phyloP scores from a whole-genome alignment of 53 echinoderm and acorn worm genomes.

The Astropecten irregularis region DNA sequence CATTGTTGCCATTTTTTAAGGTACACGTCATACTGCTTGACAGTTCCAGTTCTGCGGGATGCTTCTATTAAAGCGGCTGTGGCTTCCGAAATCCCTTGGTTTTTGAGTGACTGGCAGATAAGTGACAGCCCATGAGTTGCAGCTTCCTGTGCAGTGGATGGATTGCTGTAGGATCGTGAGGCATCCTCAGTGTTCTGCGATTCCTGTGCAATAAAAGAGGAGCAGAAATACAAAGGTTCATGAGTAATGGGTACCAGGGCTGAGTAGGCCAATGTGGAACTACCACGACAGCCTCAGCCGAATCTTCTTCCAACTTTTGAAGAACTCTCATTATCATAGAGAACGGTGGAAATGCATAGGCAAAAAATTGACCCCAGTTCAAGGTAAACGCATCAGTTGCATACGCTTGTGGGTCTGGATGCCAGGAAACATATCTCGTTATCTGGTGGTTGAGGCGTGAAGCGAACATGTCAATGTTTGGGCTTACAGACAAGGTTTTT shows the following conservation, averaged over 20 bases:
- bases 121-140: slow-evolving; percentile 17
- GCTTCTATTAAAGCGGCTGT: background rate
- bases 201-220: background rate
- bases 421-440: slow-evolving; percentile 25
- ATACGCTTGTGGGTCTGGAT: slow-evolving; percentile 33
- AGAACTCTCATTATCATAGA: background rate
- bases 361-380: background rate
- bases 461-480: slow-evolving; percentile 14
- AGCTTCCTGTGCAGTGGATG: slow-evolving; percentile 33
- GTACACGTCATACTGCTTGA: slow-evolving; percentile 4
- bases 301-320: background rate
- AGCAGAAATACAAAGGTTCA: background rate
- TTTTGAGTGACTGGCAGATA: slow-evolving; percentile 16
- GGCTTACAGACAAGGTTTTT: background rate
- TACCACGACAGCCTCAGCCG: slow-evolving; percentile 23
- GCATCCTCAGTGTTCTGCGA: background rate
- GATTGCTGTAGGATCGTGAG: background rate
- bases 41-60: background rate
- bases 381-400: slow-evolving; percentile 20
- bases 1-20: slow-evolving; percentile 10
- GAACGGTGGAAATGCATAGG: slow-evolving; percentile 46
- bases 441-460: slow-evolving; percentile 26
- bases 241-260: slow-evolving; percentile 12
- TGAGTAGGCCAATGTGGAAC: slow-evolving; percentile 33
- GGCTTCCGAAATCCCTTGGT: background rate